These are phyloP conservation scores for Pogonomyrmex californicus DNA, from an alignment of 1,140 invertebrate genomes.

Conservation along the genomic window DNA sequence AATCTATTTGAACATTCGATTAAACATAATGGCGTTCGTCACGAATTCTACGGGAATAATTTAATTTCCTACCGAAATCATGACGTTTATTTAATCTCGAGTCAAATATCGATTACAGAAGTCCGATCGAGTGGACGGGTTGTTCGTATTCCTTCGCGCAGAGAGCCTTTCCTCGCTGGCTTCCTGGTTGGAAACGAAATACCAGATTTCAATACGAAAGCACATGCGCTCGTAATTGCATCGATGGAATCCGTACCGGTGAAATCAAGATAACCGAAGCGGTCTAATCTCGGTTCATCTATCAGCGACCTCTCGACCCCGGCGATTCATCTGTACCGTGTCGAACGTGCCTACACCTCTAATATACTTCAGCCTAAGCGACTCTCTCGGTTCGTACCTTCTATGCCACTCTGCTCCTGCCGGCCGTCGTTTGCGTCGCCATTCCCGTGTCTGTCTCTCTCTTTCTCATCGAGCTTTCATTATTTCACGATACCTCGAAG, in stretches of 20 bases:
- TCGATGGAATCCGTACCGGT: constrained; percentile 42
- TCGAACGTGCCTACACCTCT: constrained; percentile 72
- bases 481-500: neutral
- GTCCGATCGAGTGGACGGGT: constrained; percentile 25
- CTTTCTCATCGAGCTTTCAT: neutral
- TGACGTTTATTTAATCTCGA: neutral
- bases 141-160: constrained; percentile 55
- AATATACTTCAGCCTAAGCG: constrained; percentile 48
- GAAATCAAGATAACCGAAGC: constrained; percentile 68
- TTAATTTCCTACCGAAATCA: neutral
- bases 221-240: constrained; percentile 36
- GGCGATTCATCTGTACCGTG: constrained; percentile 71
- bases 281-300: constrained; percentile 70
- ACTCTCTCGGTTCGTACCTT: constrained; percentile 42
- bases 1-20: neutral
- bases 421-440: constrained; percentile 10
- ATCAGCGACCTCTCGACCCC: constrained; percentile 66
- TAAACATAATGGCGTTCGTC: neutral
- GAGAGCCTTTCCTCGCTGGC: constrained; percentile 45
- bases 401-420: constrained; percentile 13
- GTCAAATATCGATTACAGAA: constrained; percentile 31
- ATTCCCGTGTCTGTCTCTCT: constrained; percentile 6
- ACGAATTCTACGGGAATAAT: neutral
- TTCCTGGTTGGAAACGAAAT: constrained; percentile 72
- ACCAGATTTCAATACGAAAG: constrained; percentile 65